These are phyloP conservation scores for Megathymus violae DNA, from an alignment of 1,140 invertebrate genomes.

Conservation along the genomic window DNA sequence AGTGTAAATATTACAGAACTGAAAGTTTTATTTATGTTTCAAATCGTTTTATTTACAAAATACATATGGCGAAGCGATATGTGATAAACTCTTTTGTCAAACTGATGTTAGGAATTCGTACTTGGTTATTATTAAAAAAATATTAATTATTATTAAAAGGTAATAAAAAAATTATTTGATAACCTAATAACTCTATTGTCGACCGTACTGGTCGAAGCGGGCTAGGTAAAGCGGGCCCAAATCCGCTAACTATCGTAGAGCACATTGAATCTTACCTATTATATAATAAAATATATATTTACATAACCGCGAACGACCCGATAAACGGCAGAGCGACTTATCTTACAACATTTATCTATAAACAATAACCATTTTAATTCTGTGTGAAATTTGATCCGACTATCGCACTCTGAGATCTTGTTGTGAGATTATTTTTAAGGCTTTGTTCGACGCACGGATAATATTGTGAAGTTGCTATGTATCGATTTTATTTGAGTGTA, in stretches of 20 bases:
- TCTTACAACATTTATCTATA: constrained; percentile 60
- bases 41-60: too few relatives aligned
- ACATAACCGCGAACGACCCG: constrained; percentile 45
- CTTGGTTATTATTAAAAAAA: too few relatives aligned
- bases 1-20: too few relatives aligned
- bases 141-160: too few relatives aligned
- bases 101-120: too few relatives aligned
- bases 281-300: constrained; percentile 70
- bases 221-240: constrained; percentile 23
- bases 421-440: constrained; percentile 50
- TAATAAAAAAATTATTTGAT: constrained; percentile 21
- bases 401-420: constrained; percentile 50
- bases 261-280: constrained; percentile 55
- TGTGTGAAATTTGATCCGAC: constrained; percentile 51
- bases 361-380: constrained; percentile 61
- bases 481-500: too few relatives aligned
- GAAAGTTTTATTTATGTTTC: too few relatives aligned
- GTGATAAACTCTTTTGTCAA: constrained; percentile 1
- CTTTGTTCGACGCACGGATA: constrained; percentile 7
- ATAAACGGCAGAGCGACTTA: constrained; percentile 44
- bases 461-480: constrained; percentile 1
- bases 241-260: constrained; percentile 46
- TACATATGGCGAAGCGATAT: too few relatives aligned
- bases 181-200: constrained; percentile 17
- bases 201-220: constrained; percentile 28